Percentiles rank a stretch among this genome's conserved stretches.
Evolutionary conservation across 2,113 vertebrate genomes (phyloP).

Genomic region (Perca schrenkii): DNA sequence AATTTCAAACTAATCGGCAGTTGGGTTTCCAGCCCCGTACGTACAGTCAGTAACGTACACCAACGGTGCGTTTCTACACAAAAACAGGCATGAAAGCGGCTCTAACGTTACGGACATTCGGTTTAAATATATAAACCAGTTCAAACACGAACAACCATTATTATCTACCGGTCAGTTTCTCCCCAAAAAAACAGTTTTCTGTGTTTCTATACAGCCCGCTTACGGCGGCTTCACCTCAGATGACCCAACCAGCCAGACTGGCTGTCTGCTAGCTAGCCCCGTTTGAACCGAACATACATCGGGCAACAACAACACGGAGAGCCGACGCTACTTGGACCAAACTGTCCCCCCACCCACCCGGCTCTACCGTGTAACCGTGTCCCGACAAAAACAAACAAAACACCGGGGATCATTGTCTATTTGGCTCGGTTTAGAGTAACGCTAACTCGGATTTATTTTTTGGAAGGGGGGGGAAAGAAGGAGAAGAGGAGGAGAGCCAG

Average conservation of each 20-base stretch:
- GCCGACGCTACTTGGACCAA: not conserved
- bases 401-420: slow-evolving; percentile 14
- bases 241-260: slow-evolving; percentile 71
- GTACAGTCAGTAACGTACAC: not conserved
- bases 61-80: not conserved
- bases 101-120: not conserved
- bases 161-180: not conserved
- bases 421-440: slow-evolving; percentile 17
- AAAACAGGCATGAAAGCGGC: slow-evolving; percentile 21
- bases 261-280: slow-evolving; percentile 71
- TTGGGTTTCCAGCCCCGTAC: not conserved
- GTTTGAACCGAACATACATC: slow-evolving; percentile 55
- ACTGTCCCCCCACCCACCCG: slow-evolving; percentile 20
- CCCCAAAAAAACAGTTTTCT: not conserved
- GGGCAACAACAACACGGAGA: slow-evolving; percentile 37
- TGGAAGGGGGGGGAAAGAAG: not conserved
- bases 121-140: not conserved
- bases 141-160: not conserved
- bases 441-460: slow-evolving; percentile 2
- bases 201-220: slow-evolving; percentile 29
- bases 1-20: slow-evolving; percentile 8
- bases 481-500: slow-evolving; percentile 18
- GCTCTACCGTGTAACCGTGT: not conserved
- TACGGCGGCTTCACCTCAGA: slow-evolving; percentile 76
- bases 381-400: not conserved